A percentile compares a stretch with the other conserved stretches of the same genome.
Evolutionary conservation across 2,113 vertebrate species (phyloP).

Genomic region (Formicarius rufipectus): DNA sequence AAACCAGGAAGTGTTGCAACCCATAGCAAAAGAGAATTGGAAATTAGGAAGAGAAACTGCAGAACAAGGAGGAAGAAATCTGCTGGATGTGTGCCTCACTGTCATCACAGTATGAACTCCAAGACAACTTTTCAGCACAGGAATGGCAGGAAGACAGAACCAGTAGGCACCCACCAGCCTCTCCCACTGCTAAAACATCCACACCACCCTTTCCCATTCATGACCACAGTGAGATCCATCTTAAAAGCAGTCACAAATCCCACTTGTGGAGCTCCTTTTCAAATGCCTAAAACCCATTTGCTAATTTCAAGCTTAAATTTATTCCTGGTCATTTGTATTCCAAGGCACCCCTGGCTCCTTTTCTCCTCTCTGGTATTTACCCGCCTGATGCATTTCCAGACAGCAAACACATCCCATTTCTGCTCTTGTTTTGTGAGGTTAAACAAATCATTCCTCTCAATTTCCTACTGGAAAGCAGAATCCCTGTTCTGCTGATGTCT

Average conservation of each 20-base stretch:
- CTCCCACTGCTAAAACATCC: neutral
- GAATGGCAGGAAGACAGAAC: neutral
- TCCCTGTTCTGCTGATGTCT: neutral
- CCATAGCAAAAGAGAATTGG: neutral
- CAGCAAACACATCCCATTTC: slow-evolving; percentile 36
- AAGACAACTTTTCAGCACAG: neutral
- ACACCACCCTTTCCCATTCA: neutral
- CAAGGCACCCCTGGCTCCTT: neutral
- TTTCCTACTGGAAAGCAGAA: neutral
- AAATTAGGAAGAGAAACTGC: neutral
- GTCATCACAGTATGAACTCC: neutral
- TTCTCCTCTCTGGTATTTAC: slow-evolving; percentile 33
- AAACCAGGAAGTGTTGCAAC: neutral
- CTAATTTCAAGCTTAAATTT: neutral
- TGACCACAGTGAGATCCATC: neutral
- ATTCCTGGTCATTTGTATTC: slow-evolving; percentile 37
- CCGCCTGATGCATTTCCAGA: neutral
- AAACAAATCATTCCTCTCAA: neutral
- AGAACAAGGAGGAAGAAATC: neutral
- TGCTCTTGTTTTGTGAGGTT: slow-evolving; percentile 36
- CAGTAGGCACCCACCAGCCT: neutral
- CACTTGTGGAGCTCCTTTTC: neutral
- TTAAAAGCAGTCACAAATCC: neutral
- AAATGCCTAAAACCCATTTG: neutral
- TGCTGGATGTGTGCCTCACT: neutral